Conservation (phyloP, 2,797 vertebrate species). For the Enteromius argenteus region DNA sequence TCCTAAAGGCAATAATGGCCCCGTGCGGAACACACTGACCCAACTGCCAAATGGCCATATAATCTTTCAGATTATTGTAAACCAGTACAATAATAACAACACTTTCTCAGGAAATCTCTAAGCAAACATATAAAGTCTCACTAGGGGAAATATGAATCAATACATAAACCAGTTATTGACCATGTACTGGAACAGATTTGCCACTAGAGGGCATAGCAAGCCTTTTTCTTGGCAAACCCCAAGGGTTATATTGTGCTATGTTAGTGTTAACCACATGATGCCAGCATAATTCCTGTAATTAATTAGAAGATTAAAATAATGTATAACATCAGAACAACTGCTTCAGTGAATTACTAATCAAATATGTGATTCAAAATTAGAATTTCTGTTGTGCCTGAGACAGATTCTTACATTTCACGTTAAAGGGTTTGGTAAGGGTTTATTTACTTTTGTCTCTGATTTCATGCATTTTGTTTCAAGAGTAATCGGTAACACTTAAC, state of each 20-base stretch:
- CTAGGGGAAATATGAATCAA: neutral
- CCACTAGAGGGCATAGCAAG: conserved; percentile 45
- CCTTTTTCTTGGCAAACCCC: neutral
- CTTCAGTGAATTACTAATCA: conserved; percentile 3
- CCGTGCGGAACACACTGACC: neutral
- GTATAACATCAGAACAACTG: neutral
- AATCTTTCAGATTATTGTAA: neutral
- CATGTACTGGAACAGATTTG: conserved; percentile 1
- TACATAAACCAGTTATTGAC: neutral
- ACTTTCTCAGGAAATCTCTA: neutral
- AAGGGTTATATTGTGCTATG: neutral
- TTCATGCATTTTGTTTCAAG: conserved; percentile 21
- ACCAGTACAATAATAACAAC: neutral
- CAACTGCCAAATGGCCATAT: neutral
- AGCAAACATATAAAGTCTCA: neutral
- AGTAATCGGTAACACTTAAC: neutral
- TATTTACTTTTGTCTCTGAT: conserved; percentile 16
- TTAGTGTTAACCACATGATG: conserved; percentile 23
- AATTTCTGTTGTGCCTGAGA: conserved; percentile 27
- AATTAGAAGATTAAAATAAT: neutral
- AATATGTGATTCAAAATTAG: neutral
- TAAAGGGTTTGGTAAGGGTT: neutral
- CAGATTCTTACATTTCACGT: conserved; percentile 21
- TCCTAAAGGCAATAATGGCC: conserved; percentile 9
- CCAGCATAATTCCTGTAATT: conserved; percentile 26